Percentiles rank a stretch among this genome's conserved stretches.
These are phyloP conservation scores for Drosophila dives DNA, from an alignment of 2,888 invertebrate genomes.

Conservation along the genomic window DNA sequence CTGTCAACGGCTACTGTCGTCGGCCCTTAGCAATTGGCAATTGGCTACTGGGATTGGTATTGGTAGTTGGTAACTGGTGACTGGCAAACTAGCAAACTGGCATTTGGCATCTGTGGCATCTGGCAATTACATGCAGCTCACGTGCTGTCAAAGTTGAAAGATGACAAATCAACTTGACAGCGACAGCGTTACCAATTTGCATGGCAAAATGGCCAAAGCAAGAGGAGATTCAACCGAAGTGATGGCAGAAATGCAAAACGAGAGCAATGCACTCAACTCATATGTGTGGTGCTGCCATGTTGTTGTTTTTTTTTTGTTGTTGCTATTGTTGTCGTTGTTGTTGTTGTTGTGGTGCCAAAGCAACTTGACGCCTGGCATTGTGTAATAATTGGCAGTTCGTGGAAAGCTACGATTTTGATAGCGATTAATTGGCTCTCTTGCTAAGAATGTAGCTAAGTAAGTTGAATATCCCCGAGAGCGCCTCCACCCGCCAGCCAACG, in stretches of 20 bases:
- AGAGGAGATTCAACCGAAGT: conserved; percentile 61
- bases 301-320: conserved; percentile 9
- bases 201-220: conserved; percentile 70
- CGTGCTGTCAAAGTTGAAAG: conserved; percentile 80
- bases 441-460: conserved; percentile 57
- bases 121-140: conserved; percentile 80
- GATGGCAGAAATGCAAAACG: conserved; percentile 59
- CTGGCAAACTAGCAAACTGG: conserved; percentile 14
- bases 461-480: conserved; percentile 15
- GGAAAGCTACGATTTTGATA: conserved; percentile 70
- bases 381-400: conserved; percentile 80
- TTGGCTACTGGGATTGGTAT: conserved; percentile 28
- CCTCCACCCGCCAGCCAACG: background rate
- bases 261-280: conserved; percentile 51
- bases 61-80: conserved; percentile 36
- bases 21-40: conserved; percentile 56
- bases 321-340: conserved; percentile 19
- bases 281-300: conserved; percentile 15
- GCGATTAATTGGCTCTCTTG: conserved; percentile 72
- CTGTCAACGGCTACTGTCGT: conserved; percentile 63
- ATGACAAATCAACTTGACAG: conserved; percentile 79
- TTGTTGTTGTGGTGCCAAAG: conserved; percentile 40
- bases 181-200: conserved; percentile 70
- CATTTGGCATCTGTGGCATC: conserved; percentile 41
- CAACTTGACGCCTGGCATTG: conserved; percentile 74